Evolutionary conservation across 23 tunicate genomes (phyloP).

Genomic region (Styela plicata): DNA sequence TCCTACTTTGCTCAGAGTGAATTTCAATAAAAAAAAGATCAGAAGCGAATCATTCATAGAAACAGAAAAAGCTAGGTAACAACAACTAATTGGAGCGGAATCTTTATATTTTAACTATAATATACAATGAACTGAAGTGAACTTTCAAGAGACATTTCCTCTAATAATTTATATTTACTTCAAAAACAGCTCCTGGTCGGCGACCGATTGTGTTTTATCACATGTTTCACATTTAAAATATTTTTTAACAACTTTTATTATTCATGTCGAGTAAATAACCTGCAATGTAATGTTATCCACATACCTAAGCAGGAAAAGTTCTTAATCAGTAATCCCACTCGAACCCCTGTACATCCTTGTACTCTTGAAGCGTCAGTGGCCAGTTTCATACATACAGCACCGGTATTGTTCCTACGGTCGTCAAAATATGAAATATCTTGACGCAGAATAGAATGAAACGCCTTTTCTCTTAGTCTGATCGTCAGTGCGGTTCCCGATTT

Average conservation of each 20-base stretch:
- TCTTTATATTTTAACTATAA: no score
- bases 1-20: no score
- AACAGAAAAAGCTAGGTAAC: no score
- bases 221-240: no score
- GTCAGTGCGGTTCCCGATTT: conserved; percentile 24
- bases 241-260: not conserved
- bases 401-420: conserved; percentile 21
- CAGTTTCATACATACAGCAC: conserved; percentile 8
- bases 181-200: no score
- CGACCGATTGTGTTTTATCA: no score
- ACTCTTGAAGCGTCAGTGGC: conserved; percentile 31
- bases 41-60: no score
- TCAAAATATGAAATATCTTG: conserved; percentile 28
- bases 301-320: conserved; percentile 21
- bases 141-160: no score
- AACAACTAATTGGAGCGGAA: no score
- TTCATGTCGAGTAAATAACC: not conserved
- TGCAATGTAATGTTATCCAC: not conserved
- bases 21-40: no score
- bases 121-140: no score
- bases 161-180: no score
- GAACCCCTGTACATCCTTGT: conserved; percentile 30
- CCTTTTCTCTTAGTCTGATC: conserved; percentile 12
- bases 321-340: not conserved
- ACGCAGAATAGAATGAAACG: conserved; percentile 12